These are phyloP conservation scores for Thymelicus sylvestris DNA, from an alignment of 2,888 invertebrate genomes.

Conservation along the genomic window DNA sequence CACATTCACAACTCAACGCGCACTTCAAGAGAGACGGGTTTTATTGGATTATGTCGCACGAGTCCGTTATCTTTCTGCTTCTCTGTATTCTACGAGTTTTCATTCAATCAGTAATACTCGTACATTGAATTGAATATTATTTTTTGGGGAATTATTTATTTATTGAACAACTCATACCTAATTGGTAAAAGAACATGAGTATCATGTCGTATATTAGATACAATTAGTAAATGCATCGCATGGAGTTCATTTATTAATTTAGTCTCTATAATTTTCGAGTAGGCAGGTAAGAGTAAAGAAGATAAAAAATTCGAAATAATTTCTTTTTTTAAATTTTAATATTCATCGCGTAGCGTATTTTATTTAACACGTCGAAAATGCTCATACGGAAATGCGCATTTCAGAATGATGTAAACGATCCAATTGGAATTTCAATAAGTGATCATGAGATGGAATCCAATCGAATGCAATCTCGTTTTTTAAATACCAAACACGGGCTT, in stretches of 20 bases:
- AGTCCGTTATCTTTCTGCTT: conserved; percentile 3
- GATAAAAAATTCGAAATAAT: not conserved
- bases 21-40: conserved; percentile 55
- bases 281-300: no score
- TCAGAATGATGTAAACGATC: conserved; percentile 17
- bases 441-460: conserved; percentile 13
- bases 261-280: no score
- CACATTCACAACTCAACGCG: conserved; percentile 75
- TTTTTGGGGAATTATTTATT: no score
- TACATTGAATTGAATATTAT: not conserved
- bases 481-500: conserved; percentile 27
- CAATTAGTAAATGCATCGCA: no score
- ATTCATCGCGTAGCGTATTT: not conserved
- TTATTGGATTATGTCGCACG: conserved; percentile 73
- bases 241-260: no score
- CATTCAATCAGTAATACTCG: not conserved
- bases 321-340: not conserved
- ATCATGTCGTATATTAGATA: no score
- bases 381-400: conserved; percentile 11
- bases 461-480: conserved; percentile 27
- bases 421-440: conserved; percentile 26
- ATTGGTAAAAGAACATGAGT: no score
- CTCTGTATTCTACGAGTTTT: conserved; percentile 10
- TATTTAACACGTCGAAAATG: conserved; percentile 16
- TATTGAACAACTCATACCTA: no score